phyloP scores from a whole-genome alignment of 30 jellyfish, hydroid and myxozoan genomes.

The Clytia hemisphaerica region DNA sequence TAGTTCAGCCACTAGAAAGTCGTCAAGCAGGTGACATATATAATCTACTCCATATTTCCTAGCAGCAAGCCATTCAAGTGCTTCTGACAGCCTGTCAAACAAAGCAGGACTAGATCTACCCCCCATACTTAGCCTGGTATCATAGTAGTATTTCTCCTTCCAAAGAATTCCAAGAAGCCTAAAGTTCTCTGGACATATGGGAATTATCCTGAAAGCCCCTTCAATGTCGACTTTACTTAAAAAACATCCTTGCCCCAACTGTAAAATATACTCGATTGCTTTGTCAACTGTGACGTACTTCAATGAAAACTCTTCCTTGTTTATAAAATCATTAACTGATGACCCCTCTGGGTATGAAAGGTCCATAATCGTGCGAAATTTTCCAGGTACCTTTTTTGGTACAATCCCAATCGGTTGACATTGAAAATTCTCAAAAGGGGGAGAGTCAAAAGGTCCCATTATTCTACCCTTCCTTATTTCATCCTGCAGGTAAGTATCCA shows the following conservation, averaged over 20 bases:
- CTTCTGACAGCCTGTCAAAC: slow-evolving; percentile 29
- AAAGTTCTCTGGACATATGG: no score
- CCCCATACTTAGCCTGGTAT: no score
- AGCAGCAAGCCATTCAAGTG: slow-evolving; percentile 16
- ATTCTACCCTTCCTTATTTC: slow-evolving; percentile 8
- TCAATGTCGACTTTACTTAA: no score
- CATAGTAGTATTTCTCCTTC: no score
- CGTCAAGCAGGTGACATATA: not conserved
- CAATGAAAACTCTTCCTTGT: no score
- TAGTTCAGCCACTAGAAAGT: not conserved
- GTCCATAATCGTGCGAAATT: slow-evolving; percentile 22
- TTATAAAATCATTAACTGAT: not conserved
- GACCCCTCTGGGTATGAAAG: not conserved
- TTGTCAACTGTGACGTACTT: no score
- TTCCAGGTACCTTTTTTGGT: slow-evolving; percentile 13
- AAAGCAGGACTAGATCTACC: slow-evolving; percentile 29
- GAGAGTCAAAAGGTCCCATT: slow-evolving; percentile 26
- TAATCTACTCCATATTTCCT: not conserved
- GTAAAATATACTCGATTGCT: no score
- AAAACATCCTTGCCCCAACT: no score
- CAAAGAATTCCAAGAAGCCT: no score
- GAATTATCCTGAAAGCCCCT: no score
- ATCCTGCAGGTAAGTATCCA: not conserved
- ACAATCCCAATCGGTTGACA: slow-evolving; percentile 20
- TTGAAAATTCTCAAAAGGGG: slow-evolving; percentile 20